A percentile compares a stretch with the other conserved stretches of the same genome.
phyloP scores from a whole-genome alignment of 2,113 vertebrate genomes.

The Paraplagusia blochii region DNA sequence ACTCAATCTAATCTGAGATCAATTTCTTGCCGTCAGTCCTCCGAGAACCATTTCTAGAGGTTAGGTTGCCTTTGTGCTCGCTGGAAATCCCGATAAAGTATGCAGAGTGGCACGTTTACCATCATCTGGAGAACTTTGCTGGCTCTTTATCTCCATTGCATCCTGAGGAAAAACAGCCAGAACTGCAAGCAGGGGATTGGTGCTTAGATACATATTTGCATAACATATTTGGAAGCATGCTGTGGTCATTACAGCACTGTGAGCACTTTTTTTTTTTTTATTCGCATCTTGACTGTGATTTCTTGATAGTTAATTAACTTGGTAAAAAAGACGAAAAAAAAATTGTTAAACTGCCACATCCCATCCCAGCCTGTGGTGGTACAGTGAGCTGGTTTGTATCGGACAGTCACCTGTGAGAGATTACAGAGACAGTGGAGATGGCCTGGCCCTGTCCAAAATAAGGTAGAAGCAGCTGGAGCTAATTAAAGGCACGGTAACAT shows the following conservation, averaged over 20 bases:
- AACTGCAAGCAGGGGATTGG: constrained; percentile 56
- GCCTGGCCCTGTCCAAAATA: constrained; percentile 73
- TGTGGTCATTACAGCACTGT: constrained; percentile 60
- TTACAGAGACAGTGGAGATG: constrained; percentile 76
- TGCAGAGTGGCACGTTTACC: constrained; percentile 54
- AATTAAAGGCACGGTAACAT: constrained; percentile 82
- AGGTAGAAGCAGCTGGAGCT: constrained; percentile 83
- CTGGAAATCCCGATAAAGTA: constrained; percentile 50
- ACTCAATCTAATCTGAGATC: constrained; percentile 66
- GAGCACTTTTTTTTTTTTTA: constrained; percentile 20
- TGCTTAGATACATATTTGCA: constrained; percentile 70
- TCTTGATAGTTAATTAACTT: constrained; percentile 55
- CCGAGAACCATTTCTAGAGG: constrained; percentile 63
- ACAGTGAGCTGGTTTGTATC: constrained; percentile 33
- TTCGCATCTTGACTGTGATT: constrained; percentile 32
- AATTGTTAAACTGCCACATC: constrained; percentile 39
- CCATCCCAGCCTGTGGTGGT: constrained; percentile 31
- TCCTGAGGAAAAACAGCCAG: constrained; percentile 49
- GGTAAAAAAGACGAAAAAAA: constrained; percentile 30
- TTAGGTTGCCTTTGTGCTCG: constrained; percentile 59
- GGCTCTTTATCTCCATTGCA: constrained; percentile 49
- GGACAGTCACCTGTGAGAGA: constrained; percentile 84
- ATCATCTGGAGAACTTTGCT: constrained; percentile 47
- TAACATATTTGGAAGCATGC: constrained; percentile 75
- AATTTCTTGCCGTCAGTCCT: constrained; percentile 62